A percentile compares a stretch with the other conserved stretches of the same genome.
phyloP scores from a whole-genome alignment of 2,113 vertebrate genomes.

The Romanogobio albipinnatus region DNA sequence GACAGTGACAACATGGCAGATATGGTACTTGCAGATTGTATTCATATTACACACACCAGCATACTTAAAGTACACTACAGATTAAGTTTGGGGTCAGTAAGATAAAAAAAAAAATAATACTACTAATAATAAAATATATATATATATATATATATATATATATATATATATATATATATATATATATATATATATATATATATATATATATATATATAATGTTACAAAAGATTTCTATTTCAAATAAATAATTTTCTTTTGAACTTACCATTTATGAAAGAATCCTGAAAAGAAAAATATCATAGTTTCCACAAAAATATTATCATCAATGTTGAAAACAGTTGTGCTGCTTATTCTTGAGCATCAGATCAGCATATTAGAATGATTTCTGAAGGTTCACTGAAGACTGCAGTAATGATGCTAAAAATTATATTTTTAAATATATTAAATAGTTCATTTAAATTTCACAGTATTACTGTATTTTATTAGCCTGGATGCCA shows the following conservation, averaged over 20 bases:
- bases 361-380: not conserved
- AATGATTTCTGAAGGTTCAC: not conserved
- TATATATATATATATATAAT: too few species aligned
- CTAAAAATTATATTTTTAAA: not conserved
- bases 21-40: not conserved
- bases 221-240: not conserved
- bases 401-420: not conserved
- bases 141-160: too few species aligned
- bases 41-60: not conserved
- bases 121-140: too few species aligned
- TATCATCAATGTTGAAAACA: too few species aligned
- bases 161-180: too few species aligned
- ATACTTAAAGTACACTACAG: not conserved
- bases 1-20: not conserved
- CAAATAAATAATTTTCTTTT: not conserved
- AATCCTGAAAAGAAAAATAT: not conserved
- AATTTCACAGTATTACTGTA: not conserved
- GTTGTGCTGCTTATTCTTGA: too few species aligned
- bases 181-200: too few species aligned
- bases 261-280: not conserved
- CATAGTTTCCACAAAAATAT: not conserved
- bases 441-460: not conserved
- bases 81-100: too few species aligned
- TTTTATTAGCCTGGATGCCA: too few species aligned
- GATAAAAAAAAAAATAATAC: not conserved